Conservation (phyloP, 2,113 vertebrate species). For the Xyrauchen texanus region DNA sequence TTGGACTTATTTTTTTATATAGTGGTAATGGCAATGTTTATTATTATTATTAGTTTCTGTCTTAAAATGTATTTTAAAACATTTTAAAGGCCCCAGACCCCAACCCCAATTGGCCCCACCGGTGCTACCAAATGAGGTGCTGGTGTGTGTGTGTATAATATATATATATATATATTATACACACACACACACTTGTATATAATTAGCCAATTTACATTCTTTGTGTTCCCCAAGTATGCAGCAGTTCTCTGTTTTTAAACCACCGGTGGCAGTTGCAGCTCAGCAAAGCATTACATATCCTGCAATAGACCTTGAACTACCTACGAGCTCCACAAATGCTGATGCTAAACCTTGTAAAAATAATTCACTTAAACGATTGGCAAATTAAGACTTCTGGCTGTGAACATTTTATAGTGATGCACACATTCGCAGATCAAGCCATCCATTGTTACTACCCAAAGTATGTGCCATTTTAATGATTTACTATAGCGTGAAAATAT, state of each 20-base stretch:
- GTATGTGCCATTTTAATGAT: slow-evolving; percentile 7
- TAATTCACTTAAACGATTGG: neutral
- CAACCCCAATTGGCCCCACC: no score
- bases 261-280: neutral
- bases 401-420: neutral
- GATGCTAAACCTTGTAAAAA: neutral
- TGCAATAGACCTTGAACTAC: neutral
- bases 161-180: no score
- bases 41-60: no score
- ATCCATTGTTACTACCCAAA: neutral
- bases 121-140: no score
- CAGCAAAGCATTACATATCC: neutral
- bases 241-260: neutral
- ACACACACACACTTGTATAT: no score
- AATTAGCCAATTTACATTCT: slow-evolving; percentile 9
- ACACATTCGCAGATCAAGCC: neutral
- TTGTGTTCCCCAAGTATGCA: neutral
- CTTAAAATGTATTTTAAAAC: no score
- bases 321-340: neutral
- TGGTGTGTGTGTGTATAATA: no score
- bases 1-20: no score
- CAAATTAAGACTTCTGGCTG: neutral
- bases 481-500: slow-evolving; percentile 6
- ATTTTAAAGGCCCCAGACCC: no score
- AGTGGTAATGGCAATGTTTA: no score